A percentile compares a stretch with the other conserved stretches of the same genome.
Evolutionary conservation across 2,888 invertebrate genomes (phyloP).

Genomic region (Antheraea assamensis): DNA sequence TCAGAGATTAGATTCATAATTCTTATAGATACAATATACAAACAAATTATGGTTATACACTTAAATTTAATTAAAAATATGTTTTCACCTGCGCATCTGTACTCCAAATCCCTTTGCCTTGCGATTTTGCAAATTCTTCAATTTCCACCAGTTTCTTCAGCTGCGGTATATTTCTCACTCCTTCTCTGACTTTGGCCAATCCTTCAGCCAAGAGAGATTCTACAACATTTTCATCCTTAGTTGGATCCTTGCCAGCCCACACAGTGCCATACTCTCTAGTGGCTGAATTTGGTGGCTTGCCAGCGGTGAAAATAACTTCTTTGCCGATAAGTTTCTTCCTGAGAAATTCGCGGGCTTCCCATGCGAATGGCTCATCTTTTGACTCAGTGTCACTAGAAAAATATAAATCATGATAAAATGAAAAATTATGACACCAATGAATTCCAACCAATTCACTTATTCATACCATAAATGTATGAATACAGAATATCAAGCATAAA

Average conservation of each 20-base stretch:
- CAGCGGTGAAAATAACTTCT: constrained; percentile 92
- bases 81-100: constrained; percentile 58
- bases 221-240: constrained; percentile 92
- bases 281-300: constrained; percentile 91
- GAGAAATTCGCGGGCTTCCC: constrained; percentile 98
- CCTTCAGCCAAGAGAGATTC: constrained; percentile 95
- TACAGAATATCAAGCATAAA: background rate
- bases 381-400: constrained; percentile 83
- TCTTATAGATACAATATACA: background rate
- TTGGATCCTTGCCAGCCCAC: constrained; percentile 91
- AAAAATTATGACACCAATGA: background rate
- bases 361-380: constrained; percentile 96
- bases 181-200: constrained; percentile 88
- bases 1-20: background rate
- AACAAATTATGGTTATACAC: background rate
- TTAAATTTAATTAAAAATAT: background rate
- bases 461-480: background rate
- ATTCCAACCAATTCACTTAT: background rate
- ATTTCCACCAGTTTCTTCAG: constrained; percentile 88
- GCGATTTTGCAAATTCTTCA: constrained; percentile 94
- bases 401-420: constrained; percentile 16
- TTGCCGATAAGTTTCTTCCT: constrained; percentile 96
- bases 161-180: constrained; percentile 84
- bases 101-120: constrained; percentile 93
- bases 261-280: constrained; percentile 93